Conservation (phyloP, 2,113 vertebrate species). For the Plestiodon gilberti region DNA sequence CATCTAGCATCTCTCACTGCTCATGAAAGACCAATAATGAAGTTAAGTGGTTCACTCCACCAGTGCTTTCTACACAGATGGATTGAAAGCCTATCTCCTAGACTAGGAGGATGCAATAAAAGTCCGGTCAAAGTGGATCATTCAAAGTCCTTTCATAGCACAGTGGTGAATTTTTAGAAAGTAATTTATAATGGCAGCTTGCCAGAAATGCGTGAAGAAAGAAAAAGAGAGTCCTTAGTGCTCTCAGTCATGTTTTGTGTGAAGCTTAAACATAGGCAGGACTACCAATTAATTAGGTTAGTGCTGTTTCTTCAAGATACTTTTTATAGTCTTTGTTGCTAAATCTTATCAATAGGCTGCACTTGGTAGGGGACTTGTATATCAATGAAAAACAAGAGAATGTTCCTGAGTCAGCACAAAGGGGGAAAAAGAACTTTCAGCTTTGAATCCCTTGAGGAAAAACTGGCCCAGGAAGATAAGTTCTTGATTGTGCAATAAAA, state of each 20-base stretch:
- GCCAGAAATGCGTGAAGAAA: conserved; percentile 5
- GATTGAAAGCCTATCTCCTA: background rate
- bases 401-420: conserved; percentile 13
- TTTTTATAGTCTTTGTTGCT: conserved; percentile 14
- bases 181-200: conserved; percentile 1
- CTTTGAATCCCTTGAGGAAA: background rate
- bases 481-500: background rate
- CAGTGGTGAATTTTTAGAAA: conserved; percentile 2
- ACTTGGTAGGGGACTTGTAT: conserved; percentile 6
- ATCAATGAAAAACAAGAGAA: conserved; percentile 34
- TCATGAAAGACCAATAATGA: background rate
- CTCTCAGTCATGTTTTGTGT: conserved; percentile 5
- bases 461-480: conserved; percentile 12
- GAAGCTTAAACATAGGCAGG: conserved; percentile 28
- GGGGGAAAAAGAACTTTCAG: background rate
- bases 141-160: conserved; percentile 34
- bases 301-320: conserved; percentile 30
- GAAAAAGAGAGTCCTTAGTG: background rate
- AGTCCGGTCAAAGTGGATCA: background rate
- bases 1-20: background rate
- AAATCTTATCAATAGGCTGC: conserved; percentile 49
- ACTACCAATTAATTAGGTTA: conserved; percentile 36
- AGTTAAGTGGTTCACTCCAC: background rate
- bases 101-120: background rate
- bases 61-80: conserved; percentile 18